These are phyloP conservation scores for Tenualosa ilisha DNA, from an alignment of 2,797 vertebrate genomes.

Conservation along the genomic window DNA sequence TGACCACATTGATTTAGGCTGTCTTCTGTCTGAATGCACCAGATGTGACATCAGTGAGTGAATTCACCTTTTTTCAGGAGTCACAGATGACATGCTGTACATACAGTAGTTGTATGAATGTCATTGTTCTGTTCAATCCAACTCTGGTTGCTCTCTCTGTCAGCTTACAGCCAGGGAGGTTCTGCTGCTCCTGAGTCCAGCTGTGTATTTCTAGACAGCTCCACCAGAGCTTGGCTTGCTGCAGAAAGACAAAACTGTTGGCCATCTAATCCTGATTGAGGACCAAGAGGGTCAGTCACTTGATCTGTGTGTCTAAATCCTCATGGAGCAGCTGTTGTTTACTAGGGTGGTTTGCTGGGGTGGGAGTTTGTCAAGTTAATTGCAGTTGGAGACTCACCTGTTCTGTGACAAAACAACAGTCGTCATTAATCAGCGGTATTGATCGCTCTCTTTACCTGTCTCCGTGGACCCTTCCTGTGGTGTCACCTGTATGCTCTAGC, in stretches of 20 bases:
- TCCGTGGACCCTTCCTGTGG: too few species aligned
- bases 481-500: not conserved
- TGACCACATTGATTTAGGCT: too few species aligned
- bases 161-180: not conserved
- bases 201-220: constrained; percentile 14
- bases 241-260: constrained; percentile 13
- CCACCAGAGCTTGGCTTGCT: not conserved
- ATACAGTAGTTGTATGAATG: not conserved
- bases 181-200: not conserved
- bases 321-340: constrained; percentile 8
- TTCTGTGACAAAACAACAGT: not conserved
- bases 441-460: not conserved
- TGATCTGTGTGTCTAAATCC: not conserved
- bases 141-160: not conserved
- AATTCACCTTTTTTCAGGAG: not conserved
- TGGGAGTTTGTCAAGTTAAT: constrained; percentile 9
- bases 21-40: too few species aligned
- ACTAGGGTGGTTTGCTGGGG: not conserved
- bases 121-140: not conserved
- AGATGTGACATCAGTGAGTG: too few species aligned
- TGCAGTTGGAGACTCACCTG: constrained; percentile 9
- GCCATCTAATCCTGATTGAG: constrained; percentile 21
- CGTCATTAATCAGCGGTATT: not conserved
- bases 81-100: not conserved
- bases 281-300: not conserved